Base-by-base conservation (phyloP, 2,888 invertebrate genomes). In the Meteorus cinctellus region DNA sequence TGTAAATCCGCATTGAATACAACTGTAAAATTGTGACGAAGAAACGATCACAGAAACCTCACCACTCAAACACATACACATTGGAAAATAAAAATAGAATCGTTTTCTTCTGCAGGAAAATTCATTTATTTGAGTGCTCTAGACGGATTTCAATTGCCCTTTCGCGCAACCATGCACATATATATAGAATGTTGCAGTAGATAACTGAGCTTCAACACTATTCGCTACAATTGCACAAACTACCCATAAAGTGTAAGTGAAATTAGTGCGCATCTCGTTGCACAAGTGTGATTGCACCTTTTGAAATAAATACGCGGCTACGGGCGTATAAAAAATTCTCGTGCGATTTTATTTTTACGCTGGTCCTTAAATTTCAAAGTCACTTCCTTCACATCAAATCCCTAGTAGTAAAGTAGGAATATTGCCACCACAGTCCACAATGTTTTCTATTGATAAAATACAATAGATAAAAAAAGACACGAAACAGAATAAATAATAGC, bases 61-160 rank as follows among this genome's bases (percentile, higher is more conserved):
- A 60, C 34, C 69, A 69, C 73, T 78, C 76, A 73, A 67, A 16
- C 34, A 34, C 63, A 19, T 31, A n/a, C 1, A 34, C 34, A 34
- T 12, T 24, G 36, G 24, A 78, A 67, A 72, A 74, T 59, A 73
- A 62, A 48, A 73, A 77, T 79, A 63, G 66, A 72, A 78, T 78
- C 76, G 74, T 74, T 74, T 79, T 34, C 74, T 48, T 62, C 65
- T 19, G 24, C 19, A 41, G 65, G 76, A 76, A 76, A 70, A 78
- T 78, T 77, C 78, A 79, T 80, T 79, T 71, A 67, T 74, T 74
- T 77, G 76, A 80, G 80, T 80, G 80, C 78, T 74, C 65, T 65
- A 65, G 65, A 14, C 16, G 19, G 19, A 36, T 36, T 65, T 65
- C 36, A 34, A 65, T 36, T n/a, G 65, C 19, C 4, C 34, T 31